phyloP scores from a whole-genome alignment of 2,888 invertebrate genomes.

The Sphaerophoria rueppellii region DNA sequence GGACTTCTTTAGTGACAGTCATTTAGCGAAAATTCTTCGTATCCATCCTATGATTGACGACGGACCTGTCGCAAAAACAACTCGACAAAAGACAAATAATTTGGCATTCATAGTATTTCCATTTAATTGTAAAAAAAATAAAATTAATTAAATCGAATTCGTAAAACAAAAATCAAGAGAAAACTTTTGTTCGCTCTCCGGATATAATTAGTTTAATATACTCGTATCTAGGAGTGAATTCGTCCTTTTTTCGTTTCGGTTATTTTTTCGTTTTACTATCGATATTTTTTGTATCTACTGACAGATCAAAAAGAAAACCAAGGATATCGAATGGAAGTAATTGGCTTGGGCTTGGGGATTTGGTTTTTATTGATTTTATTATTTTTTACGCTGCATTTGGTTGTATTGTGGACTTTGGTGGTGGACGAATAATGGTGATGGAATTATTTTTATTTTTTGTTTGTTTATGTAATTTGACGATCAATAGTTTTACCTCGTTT shows the following conservation, averaged over 20 bases:
- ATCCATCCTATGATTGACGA: slow-evolving; percentile 24
- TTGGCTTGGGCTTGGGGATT: slow-evolving; percentile 37
- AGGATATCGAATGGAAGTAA: slow-evolving; percentile 43
- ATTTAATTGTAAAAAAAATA: slow-evolving; percentile 1
- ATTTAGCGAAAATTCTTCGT: slow-evolving; percentile 23
- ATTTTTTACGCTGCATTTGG: slow-evolving; percentile 18
- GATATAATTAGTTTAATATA: slow-evolving; percentile 46
- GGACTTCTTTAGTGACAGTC: slow-evolving; percentile 15
- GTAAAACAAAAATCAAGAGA: slow-evolving; percentile 10
- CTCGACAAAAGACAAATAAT: slow-evolving; percentile 40
- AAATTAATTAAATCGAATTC: not conserved
- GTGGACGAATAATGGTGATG: slow-evolving; percentile 20
- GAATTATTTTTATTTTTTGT: slow-evolving; percentile 40
- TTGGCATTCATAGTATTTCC: slow-evolving; percentile 20
- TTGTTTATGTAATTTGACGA: slow-evolving; percentile 13
- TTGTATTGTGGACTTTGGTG: slow-evolving; percentile 2
- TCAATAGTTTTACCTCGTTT: slow-evolving; percentile 20
- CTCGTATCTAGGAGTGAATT: slow-evolving; percentile 4
- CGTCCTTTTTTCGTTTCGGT: not conserved
- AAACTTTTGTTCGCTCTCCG: slow-evolving; percentile 13
- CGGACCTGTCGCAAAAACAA: slow-evolving; percentile 9
- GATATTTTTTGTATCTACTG: slow-evolving; percentile 8
- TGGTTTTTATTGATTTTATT: slow-evolving; percentile 49
- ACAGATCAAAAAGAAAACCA: slow-evolving; percentile 8
- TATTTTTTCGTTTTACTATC: not conserved